phyloP scores from a whole-genome alignment of 2,888 invertebrate species.

The Caenorhabditis japonica region DNA sequence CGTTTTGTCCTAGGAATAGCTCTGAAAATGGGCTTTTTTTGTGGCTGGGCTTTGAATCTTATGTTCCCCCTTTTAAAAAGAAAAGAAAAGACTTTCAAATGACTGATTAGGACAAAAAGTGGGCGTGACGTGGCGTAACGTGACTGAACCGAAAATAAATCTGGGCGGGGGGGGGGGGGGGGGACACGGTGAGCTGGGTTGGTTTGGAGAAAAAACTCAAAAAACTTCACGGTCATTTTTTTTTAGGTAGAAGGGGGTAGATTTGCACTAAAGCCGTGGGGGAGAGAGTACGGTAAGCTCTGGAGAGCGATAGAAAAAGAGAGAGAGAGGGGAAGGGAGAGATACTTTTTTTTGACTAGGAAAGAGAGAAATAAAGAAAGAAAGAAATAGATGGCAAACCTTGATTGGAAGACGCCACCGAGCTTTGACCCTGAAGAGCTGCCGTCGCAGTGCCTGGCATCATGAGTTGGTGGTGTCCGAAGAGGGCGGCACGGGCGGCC shows the following conservation, averaged over 20 bases:
- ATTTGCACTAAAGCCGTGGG: neutral
- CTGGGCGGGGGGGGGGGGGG: too few relatives aligned
- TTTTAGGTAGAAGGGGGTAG: neutral
- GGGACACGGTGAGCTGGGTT: too few relatives aligned
- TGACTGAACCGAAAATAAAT: too few relatives aligned
- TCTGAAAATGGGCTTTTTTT: slow-evolving; percentile 8
- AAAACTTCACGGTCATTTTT: too few relatives aligned
- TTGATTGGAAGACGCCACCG: neutral
- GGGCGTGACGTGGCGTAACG: too few relatives aligned
- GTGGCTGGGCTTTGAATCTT: neutral
- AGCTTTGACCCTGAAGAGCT: slow-evolving; percentile 20
- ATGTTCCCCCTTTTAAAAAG: neutral
- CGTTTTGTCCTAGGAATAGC: slow-evolving; percentile 46
- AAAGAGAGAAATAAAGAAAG: slow-evolving; percentile 15
- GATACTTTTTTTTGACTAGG: neutral
- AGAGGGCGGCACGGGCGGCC: slow-evolving; percentile 43
- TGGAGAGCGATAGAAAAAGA: neutral
- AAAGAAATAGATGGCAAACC: neutral
- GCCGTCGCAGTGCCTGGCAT: slow-evolving; percentile 14
- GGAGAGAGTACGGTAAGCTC: neutral
- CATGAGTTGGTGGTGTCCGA: slow-evolving; percentile 35
- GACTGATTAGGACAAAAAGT: neutral
- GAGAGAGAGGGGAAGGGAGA: neutral
- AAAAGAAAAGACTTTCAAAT: neutral
- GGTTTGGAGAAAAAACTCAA: too few relatives aligned